Base-by-base conservation (phyloP, 2,888 invertebrate species). In the Limenitis camilla region DNA sequence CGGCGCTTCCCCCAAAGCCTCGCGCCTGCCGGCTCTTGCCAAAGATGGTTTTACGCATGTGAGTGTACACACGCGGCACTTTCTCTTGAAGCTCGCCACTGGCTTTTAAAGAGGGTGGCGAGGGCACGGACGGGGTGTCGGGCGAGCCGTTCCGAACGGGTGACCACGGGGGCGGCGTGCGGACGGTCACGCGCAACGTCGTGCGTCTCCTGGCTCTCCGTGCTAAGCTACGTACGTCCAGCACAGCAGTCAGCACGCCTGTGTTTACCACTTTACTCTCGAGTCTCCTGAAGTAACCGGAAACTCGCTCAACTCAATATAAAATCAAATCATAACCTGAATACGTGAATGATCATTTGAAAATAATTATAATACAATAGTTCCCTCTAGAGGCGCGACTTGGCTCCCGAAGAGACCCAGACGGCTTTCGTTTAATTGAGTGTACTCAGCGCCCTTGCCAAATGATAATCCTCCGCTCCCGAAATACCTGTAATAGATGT, bases 51-150 rank as follows among this genome's bases (percentile, higher is more conserved):
- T 83, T 83, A n/a, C 81, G 82, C 76, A 83, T 85, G 86, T 85
- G 84, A 81, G 84, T 72, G 78, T 83, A 81, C 81, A 83, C 78
- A 86, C 83, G 84, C 80, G 86, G 88, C 88, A 87, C 86, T 88
- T 88, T 88, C 88, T 89, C 89, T 88, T 85, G 86, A 84, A 89
- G 88, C 89, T 88, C 87, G 87, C 87, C 88, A 86, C 83, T 87
- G 88, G 88, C 88, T 88, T 88, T 87, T 86, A 85, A 87, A 85
- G 84, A 80, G 85, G 86, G 83, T 76, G 84, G 79, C 66, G 71
- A 76, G 76, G 75, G 69, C 58, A 71, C 71, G 69, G 58, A 68
- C 64, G 63, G 63, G 67, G 66, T 65, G 69, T 66, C 62, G 75
- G 77, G 78, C 73, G 71, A 66, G 69, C 69, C 70, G 83, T 81